phyloP scores from a whole-genome alignment of 2,113 vertebrate species.

The Rhinichthys klamathensis region DNA sequence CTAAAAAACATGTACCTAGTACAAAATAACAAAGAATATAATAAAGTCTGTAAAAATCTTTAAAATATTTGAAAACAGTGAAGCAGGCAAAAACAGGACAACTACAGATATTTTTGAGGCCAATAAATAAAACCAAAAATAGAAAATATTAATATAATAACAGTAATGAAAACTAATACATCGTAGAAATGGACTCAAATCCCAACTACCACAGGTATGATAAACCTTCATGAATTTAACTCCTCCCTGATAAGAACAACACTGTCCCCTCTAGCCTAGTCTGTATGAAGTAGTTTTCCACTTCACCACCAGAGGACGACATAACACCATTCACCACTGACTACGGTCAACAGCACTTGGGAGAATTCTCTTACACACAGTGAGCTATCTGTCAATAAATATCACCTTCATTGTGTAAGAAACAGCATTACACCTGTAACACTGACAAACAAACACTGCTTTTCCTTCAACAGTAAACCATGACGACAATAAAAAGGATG shows the following conservation, averaged over 20 bases:
- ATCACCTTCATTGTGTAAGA: constrained; percentile 18
- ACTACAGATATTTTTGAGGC: constrained; percentile 59
- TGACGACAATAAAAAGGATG: background rate
- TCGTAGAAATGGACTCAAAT: constrained; percentile 16
- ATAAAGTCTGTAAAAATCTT: constrained; percentile 59
- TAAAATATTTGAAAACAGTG: constrained; percentile 46
- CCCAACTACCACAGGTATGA: constrained; percentile 9
- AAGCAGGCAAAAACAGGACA: constrained; percentile 42
- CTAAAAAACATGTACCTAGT: constrained; percentile 69
- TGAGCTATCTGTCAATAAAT: constrained; percentile 1
- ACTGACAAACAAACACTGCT: constrained; percentile 39
- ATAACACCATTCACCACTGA: constrained; percentile 16
- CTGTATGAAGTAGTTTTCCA: constrained; percentile 11
- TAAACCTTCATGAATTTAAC: constrained; percentile 7
- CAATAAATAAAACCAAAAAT: constrained; percentile 52
- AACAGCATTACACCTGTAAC: constrained; percentile 62
- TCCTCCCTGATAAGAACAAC: constrained; percentile 1
- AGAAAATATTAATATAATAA: constrained; percentile 54
- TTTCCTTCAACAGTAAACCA: constrained; percentile 33
- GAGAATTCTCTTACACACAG: background rate
- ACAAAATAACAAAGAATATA: constrained; percentile 71
- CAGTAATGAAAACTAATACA: constrained; percentile 38
- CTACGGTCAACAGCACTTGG: background rate
- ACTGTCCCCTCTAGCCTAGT: background rate
- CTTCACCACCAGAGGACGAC: constrained; percentile 63